phyloP scores from a whole-genome alignment of 2,113 vertebrate species.

The Catharus bicknelli region DNA sequence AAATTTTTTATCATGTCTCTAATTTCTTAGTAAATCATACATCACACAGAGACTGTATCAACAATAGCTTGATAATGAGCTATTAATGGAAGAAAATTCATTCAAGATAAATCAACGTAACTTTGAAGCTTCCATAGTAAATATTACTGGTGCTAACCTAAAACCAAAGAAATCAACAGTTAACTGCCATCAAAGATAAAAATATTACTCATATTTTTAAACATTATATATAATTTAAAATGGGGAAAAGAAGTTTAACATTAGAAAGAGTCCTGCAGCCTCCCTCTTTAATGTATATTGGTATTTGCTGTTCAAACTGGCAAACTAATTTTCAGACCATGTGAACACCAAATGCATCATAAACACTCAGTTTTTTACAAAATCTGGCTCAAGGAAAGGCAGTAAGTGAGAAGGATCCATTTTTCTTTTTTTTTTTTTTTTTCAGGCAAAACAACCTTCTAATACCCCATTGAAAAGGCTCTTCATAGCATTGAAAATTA shows the following conservation, averaged over 20 bases:
- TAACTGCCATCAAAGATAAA: not conserved
- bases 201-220: not conserved
- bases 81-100: not conserved
- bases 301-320: not conserved
- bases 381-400: not conserved
- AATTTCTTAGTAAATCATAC: not conserved
- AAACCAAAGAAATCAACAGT: not conserved
- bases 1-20: not conserved
- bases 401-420: not conserved
- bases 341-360: not conserved
- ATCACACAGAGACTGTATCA: not conserved
- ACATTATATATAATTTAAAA: not conserved
- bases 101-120: not conserved
- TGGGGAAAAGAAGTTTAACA: not conserved
- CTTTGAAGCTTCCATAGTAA: not conserved
- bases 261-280: not conserved
- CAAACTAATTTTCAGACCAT: not conserved
- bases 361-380: not conserved
- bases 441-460: not conserved
- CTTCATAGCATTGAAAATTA: slow-evolving; percentile 10
- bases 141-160: not conserved
- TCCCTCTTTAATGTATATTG: not conserved
- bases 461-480: not conserved
- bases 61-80: not conserved
- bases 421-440: not conserved